Evolutionary conservation across 2,797 vertebrate genomes (phyloP).

Genomic region (Coracias cyanogaster): DNA sequence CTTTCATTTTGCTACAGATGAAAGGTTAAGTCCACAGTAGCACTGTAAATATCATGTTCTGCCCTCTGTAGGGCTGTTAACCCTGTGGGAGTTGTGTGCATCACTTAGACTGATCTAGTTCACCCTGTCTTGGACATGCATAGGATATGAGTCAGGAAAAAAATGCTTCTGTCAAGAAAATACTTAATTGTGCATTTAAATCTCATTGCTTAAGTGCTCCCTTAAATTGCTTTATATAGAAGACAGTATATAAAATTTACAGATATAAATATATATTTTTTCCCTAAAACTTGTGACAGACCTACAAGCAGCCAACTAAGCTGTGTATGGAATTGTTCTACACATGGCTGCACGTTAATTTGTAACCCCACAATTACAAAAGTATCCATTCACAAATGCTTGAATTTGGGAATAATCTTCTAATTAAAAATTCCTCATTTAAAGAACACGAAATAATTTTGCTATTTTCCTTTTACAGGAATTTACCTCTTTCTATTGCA

Average conservation of each 20-base stretch:
- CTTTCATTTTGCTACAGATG: neutral
- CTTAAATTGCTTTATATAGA: neutral
- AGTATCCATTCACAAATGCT: neutral
- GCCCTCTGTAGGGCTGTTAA: neutral
- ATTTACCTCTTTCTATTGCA: conserved; percentile 87
- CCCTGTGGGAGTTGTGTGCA: neutral
- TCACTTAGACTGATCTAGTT: neutral
- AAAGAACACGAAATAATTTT: neutral
- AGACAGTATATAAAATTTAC: neutral
- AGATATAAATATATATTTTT: neutral
- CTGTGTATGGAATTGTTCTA: neutral
- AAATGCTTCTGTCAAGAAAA: neutral
- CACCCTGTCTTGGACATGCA: neutral
- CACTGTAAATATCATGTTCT: neutral
- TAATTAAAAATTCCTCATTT: neutral
- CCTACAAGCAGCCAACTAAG: neutral
- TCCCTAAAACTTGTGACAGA: neutral
- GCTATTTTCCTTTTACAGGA: conserved; percentile 74
- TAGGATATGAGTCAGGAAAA: neutral
- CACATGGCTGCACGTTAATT: neutral
- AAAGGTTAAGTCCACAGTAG: neutral
- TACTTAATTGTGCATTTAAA: neutral
- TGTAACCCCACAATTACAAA: neutral
- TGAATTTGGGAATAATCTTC: neutral
- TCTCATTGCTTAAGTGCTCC: neutral